phyloP scores from a whole-genome alignment of 2,113 vertebrate genomes.

The Ardeotis arabs region DNA sequence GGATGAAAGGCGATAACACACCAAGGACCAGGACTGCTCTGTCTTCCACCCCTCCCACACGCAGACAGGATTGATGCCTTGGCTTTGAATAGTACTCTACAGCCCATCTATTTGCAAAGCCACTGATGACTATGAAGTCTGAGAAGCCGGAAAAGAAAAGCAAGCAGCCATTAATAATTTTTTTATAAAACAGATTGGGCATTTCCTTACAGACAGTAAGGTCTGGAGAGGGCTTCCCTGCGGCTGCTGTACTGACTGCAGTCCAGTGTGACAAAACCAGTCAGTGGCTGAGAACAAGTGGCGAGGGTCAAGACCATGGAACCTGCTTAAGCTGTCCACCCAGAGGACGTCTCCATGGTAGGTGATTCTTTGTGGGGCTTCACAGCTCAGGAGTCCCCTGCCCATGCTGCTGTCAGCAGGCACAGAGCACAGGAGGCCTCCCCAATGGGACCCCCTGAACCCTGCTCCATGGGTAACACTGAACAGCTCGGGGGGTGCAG shows the following conservation, averaged over 20 bases:
- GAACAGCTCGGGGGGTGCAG: not conserved
- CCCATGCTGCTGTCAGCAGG: not conserved
- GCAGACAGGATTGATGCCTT: not conserved
- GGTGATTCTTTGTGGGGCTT: not conserved
- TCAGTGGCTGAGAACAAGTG: not conserved
- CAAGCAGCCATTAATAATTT: not conserved
- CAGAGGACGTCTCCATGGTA: not conserved
- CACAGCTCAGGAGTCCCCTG: not conserved
- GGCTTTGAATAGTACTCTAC: not conserved
- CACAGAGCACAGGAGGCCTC: not conserved
- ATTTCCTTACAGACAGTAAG: not conserved
- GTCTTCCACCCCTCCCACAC: not conserved
- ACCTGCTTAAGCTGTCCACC: not conserved
- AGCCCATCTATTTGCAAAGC: not conserved
- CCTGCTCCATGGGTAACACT: not conserved
- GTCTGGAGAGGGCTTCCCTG: not conserved
- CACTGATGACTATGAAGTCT: not conserved
- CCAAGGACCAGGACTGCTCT: not conserved
- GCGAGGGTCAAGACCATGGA: not conserved
- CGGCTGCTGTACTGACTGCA: not conserved
- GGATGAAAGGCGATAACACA: not conserved
- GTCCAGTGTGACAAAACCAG: not conserved
- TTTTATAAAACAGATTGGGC: not conserved
- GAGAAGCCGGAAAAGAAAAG: not conserved
- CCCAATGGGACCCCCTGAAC: not conserved